Conservation (phyloP, 2,113 vertebrate genomes). For the Rhadina sibilatrix region DNA sequence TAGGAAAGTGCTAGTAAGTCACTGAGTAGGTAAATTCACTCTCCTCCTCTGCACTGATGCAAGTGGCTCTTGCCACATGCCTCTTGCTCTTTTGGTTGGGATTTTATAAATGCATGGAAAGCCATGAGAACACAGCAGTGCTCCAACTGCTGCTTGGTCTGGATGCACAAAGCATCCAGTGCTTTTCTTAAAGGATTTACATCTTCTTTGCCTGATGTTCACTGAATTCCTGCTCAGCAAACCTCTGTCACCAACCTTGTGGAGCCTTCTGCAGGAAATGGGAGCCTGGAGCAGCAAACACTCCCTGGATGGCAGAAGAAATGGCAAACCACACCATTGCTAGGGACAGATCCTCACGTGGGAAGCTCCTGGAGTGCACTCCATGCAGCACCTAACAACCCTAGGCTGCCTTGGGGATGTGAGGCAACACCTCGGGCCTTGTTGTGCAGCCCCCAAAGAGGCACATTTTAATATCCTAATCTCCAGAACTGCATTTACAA, state of each 20-base stretch:
- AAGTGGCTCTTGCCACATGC: not conserved
- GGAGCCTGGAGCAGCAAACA: not conserved
- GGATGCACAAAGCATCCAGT: not conserved
- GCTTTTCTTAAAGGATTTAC: not conserved
- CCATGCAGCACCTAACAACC: not conserved
- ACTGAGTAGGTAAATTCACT: not conserved
- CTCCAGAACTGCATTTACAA: constrained; percentile 17
- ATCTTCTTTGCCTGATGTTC: not conserved
- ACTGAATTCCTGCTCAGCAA: not conserved
- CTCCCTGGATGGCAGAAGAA: not conserved
- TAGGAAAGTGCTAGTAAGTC: not conserved
- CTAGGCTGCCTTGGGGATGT: not conserved
- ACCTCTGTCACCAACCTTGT: not conserved
- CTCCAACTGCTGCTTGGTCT: not conserved
- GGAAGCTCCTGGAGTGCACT: not conserved
- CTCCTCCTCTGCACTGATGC: not conserved
- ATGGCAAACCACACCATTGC: not conserved
- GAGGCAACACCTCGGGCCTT: not conserved
- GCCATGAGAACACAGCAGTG: rapidly evolving
- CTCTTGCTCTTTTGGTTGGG: not conserved
- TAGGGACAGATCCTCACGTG: not conserved
- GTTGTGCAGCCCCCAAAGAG: not conserved
- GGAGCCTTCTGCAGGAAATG: not conserved
- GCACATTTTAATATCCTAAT: constrained; percentile 6
- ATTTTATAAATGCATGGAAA: not conserved